Base-by-base conservation (phyloP, 1,140 invertebrate genomes). In the Conus ventricosus region DNA sequence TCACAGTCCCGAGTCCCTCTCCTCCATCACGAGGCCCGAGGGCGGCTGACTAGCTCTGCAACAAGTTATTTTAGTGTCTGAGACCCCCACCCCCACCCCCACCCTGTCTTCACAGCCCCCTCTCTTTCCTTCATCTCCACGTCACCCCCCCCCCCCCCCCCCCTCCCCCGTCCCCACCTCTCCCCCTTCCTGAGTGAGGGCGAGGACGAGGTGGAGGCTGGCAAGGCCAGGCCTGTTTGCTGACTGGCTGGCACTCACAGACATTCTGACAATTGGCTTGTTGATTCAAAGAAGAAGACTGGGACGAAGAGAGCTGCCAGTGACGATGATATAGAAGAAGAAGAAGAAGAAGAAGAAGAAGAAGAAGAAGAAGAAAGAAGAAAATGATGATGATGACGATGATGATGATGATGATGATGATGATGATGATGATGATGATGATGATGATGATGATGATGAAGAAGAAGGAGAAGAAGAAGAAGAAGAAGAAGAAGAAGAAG, bases 391-490 rank as follows among this genome's bases (percentile, higher is more conserved):
- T 75, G 2, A 20, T 1, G 39, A 71, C n/a, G 67, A 71, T 71
- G 67, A 71, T 71, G 67, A 71, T 71, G 67, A 71, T 71, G 67
- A 71, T 71, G 67, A 71, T 71, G 67, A 71, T 71, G 67, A 71
- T 71, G 67, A 71, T 71, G 67, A 71, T 71, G 67, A 71, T 71
- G 67, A 71, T 71, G 67, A 71, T 71, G 67, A 71, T 71, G 67
- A 71, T 71, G 67, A 71, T 71, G 67, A 71, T 75, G 71, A 75
- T 3, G 71, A 75, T 75, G 71, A 75, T 75, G 4, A 2, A 20
- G 71, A 75, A 20, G 71, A 75, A 75, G 71, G 4, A 75, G 71
- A 25, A 75, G 1, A 25, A 75, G 71, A 25, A 75, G 15, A 71
- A 15, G 67, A 71, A 20, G 71, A 75, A 20, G 71, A 75, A 75